Percentiles rank a stretch among this genome's conserved stretches.
Conservation (phyloP, 1,140 invertebrate species). For the Diorhabda elongata region DNA sequence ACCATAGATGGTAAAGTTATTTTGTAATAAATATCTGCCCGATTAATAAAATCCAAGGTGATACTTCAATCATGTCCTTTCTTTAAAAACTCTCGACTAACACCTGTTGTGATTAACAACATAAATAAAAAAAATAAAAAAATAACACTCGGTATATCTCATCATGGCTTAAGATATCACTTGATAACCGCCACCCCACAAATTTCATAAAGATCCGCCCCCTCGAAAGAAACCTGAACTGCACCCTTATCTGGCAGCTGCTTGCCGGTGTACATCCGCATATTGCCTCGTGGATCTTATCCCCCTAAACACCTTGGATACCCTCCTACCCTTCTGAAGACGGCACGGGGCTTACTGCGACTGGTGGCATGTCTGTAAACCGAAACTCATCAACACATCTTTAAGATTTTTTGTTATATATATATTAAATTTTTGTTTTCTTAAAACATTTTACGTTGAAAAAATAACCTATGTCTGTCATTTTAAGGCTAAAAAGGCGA, state of each 20-base stretch:
- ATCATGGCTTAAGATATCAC: slow-evolving; percentile 4
- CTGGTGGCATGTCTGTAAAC: slow-evolving; percentile 18
- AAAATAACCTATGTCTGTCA: no score
- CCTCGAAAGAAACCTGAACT: slow-evolving; percentile 14
- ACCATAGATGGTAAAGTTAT: no score
- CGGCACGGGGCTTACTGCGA: not conserved
- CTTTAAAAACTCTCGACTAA: not conserved
- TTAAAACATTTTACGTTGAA: no score
- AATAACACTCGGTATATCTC: not conserved
- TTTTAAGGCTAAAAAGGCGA: no score
- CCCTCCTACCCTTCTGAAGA: not conserved
- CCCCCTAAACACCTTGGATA: slow-evolving; percentile 16
- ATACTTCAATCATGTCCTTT: no score
- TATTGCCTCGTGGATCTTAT: slow-evolving; percentile 16
- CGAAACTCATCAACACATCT: slow-evolving; percentile 19
- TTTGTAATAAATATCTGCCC: no score
- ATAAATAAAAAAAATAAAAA: not conserved
- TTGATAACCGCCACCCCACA: slow-evolving; percentile 7
- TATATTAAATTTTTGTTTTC: no score
- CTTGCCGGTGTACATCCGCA: slow-evolving; percentile 18
- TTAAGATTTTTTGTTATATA: slow-evolving; percentile 7
- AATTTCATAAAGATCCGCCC: slow-evolving; percentile 9
- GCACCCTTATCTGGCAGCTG: slow-evolving; percentile 10
- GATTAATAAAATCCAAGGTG: no score
- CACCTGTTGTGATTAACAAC: not conserved